Conservation (phyloP, 1,140 invertebrate genomes). For the Drosophila persimilis region DNA sequence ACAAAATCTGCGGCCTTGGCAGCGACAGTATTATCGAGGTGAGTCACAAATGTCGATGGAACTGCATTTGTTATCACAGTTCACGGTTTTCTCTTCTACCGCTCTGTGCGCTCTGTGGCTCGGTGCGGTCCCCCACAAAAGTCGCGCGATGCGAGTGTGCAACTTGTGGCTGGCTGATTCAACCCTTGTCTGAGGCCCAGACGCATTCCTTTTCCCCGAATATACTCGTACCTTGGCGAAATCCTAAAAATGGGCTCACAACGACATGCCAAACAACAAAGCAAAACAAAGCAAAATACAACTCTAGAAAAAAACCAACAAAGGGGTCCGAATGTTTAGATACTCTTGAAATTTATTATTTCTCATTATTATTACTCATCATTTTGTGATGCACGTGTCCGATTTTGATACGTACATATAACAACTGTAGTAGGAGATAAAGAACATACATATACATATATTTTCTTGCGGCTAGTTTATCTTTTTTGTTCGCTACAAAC, state of each 20-base stretch:
- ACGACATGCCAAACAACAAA: conserved; percentile 29
- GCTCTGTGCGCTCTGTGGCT: neutral
- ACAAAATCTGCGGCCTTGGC: conserved; percentile 71
- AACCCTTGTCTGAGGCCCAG: no score
- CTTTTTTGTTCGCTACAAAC: no score
- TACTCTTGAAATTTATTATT: no score
- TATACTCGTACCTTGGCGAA: neutral
- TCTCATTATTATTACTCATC: no score
- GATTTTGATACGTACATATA: no score
- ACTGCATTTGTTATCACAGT: conserved; percentile 21
- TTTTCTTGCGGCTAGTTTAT: no score
- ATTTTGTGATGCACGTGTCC: no score
- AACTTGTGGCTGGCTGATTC: conserved; percentile 37
- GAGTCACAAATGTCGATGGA: conserved; percentile 32
- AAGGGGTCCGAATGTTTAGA: no score
- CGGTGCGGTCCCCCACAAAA: neutral
- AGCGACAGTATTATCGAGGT: conserved; percentile 77
- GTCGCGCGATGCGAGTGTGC: neutral
- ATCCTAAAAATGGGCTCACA: conserved; percentile 10
- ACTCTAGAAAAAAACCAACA: neutral
- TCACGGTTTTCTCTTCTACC: neutral
- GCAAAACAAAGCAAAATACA: conserved; percentile 32
- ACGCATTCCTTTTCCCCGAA: conserved; percentile 6
- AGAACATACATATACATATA: no score
- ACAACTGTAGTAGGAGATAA: no score